A percentile compares a stretch with the other conserved stretches of the same genome.
These are phyloP conservation scores for Nansenia antarctica DNA, from an alignment of 2,113 vertebrate species.

Conservation along the genomic window DNA sequence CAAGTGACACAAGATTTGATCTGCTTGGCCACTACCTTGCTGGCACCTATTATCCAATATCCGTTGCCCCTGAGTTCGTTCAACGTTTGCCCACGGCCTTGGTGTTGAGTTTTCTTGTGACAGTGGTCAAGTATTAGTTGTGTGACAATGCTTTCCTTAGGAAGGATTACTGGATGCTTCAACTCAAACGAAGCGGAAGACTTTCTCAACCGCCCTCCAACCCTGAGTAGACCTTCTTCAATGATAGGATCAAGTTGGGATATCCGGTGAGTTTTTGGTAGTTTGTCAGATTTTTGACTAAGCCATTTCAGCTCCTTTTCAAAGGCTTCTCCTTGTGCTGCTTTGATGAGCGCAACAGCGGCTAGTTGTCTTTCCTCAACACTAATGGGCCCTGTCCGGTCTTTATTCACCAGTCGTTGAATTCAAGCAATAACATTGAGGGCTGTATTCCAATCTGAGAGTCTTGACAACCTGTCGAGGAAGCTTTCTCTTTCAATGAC, in stretches of 20 bases:
- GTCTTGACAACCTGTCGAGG: constrained; percentile 7
- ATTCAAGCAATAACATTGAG: constrained; percentile 10
- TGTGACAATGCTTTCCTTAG: constrained; percentile 7
- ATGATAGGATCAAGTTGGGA: constrained; percentile 17
- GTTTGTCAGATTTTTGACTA: too few relatives aligned
- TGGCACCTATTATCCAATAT: too few relatives aligned
- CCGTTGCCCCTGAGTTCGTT: too few relatives aligned
- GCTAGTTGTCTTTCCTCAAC: constrained; percentile 10
- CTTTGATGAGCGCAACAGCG: background rate
- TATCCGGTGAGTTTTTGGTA: constrained; percentile 6
- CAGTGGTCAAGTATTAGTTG: constrained; percentile 12
- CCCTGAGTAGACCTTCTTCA: constrained; percentile 13
- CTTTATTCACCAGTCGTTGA: constrained; percentile 1
- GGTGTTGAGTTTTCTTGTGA: constrained; percentile 4
- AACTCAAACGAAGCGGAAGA: constrained; percentile 14
- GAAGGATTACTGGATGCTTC: constrained; percentile 21
- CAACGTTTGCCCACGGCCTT: too few relatives aligned
- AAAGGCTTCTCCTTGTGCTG: constrained; percentile 15
- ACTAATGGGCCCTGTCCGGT: background rate
- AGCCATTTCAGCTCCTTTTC: background rate
- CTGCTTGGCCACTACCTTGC: too few relatives aligned
- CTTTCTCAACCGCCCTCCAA: constrained; percentile 9
- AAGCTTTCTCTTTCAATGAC: background rate
- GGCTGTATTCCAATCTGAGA: constrained; percentile 13
- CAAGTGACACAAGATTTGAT: too few relatives aligned